Percentiles rank a stretch among this genome's conserved stretches.
phyloP scores from a whole-genome alignment of 2,888 invertebrate genomes.

The Meiosimyza decipiens region DNA sequence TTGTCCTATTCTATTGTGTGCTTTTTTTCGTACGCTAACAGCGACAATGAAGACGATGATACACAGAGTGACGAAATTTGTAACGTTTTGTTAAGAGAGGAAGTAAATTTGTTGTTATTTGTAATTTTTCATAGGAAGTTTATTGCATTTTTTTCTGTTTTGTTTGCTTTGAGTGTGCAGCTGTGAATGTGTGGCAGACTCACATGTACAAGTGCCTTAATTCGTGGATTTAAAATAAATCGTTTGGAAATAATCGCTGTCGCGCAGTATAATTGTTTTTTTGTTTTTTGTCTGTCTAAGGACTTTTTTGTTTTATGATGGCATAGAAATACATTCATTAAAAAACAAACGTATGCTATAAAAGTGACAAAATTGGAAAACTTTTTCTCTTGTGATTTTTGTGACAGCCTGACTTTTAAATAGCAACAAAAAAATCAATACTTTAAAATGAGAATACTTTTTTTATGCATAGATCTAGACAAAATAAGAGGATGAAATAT shows the following conservation, averaged over 20 bases:
- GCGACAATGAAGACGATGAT: constrained; percentile 1
- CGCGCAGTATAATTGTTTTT: constrained; percentile 55
- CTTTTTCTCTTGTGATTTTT: constrained; percentile 7
- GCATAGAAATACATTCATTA: not conserved
- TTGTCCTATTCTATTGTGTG: constrained; percentile 34
- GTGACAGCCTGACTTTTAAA: constrained; percentile 13
- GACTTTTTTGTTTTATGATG: not conserved
- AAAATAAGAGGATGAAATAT: no score
- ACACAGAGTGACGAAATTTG: constrained; percentile 33
- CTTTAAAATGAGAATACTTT: not conserved
- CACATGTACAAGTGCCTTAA: constrained; percentile 56
- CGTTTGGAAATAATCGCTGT: constrained; percentile 53
- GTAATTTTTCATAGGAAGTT: not conserved
- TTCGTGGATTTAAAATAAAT: constrained; percentile 60
- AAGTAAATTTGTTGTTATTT: constrained; percentile 1
- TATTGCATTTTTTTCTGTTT: not conserved
- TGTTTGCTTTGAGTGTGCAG: not conserved
- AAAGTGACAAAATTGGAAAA: constrained; percentile 24
- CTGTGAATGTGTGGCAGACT: constrained; percentile 38
- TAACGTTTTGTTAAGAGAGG: not conserved
- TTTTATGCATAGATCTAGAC: not conserved
- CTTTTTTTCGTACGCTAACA: constrained; percentile 11
- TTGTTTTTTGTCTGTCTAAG: constrained; percentile 47
- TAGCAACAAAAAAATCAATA: constrained; percentile 1
- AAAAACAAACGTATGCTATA: constrained; percentile 1